A percentile compares a stretch with the other conserved stretches of the same genome.
Evolutionary conservation across 2,113 vertebrate genomes (phyloP).

Genomic region (Aptenodytes patagonicus): DNA sequence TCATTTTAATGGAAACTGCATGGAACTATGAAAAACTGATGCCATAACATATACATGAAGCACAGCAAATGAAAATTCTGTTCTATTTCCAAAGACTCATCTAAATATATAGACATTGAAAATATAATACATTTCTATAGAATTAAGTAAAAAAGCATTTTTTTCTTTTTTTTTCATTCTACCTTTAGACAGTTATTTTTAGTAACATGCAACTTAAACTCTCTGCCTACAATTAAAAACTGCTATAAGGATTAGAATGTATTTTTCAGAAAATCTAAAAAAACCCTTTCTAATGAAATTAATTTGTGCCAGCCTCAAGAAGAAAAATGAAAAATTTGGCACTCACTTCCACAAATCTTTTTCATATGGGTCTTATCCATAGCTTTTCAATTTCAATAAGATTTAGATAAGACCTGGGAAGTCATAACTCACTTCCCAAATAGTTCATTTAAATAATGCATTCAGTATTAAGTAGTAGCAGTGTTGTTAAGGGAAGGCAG

Average conservation of each 20-base stretch:
- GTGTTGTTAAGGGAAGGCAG: neutral
- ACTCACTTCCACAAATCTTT: neutral
- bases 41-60: neutral
- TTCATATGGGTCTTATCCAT: neutral
- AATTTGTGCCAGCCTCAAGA: neutral
- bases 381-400: neutral
- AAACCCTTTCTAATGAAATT: neutral
- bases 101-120: neutral
- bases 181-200: neutral
- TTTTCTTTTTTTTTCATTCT: neutral
- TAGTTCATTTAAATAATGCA: neutral
- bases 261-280: neutral
- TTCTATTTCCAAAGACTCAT: neutral
- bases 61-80: neutral
- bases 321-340: neutral
- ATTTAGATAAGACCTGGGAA: neutral
- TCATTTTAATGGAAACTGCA: neutral
- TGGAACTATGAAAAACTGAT: neutral
- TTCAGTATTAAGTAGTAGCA: neutral
- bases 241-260: neutral
- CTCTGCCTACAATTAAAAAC: neutral
- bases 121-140: neutral
- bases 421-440: neutral
- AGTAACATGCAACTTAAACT: neutral
- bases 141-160: rapidly evolving